Evolutionary conservation across 2,888 invertebrate genomes (phyloP), one percentile per base, ranked within the genome.

Genomic region (Lasioglossum figueresi): DNA sequence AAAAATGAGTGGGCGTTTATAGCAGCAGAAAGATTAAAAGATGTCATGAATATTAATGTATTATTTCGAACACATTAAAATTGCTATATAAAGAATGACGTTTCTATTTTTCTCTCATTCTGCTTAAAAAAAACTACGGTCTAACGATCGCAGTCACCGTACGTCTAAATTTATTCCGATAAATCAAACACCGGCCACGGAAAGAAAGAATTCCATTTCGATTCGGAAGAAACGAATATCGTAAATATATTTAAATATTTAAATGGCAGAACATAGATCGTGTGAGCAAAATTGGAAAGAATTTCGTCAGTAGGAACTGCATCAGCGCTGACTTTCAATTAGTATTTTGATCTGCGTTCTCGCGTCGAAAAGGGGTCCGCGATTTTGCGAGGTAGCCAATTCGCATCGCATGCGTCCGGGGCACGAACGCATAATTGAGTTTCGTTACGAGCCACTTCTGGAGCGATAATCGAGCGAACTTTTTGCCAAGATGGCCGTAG

Each of bases 351-450:
- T 79, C 27, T 23, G 43, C 79, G 72, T 63, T 40, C 79, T n/a
- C 37, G 4, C 8, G 72, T 66, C 27, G n/a, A 48, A n/a, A 68
- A n/a, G 31, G 63, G 14, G 16, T 34, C 19, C 34, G 16, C 48
- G 48, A 75, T 70, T 56, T 75, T 75, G 75, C 27, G 52, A 52
- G 19, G 43, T 66, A 27, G 52, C 40, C 70, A 31, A 68, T 71
- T 59, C 70, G 31, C 56, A 59, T 56, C 59, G 52, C 79, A 56
- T 16, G 56, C 70, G 68, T 68, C 34, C 37, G 34, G 56, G 31
- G 23, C 66, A 23, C 63, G 48, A 34, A 40, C 80, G 40, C 68
- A 68, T 80, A 76, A 80, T 80, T 76, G 80, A 76, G 80, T 70
- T 80, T 76, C 59, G 76, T 80, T 80, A 48, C 71, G 80, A 76